phyloP scores from a whole-genome alignment of 2,888 invertebrate genomes.

The Nephrotoma appendiculata region DNA sequence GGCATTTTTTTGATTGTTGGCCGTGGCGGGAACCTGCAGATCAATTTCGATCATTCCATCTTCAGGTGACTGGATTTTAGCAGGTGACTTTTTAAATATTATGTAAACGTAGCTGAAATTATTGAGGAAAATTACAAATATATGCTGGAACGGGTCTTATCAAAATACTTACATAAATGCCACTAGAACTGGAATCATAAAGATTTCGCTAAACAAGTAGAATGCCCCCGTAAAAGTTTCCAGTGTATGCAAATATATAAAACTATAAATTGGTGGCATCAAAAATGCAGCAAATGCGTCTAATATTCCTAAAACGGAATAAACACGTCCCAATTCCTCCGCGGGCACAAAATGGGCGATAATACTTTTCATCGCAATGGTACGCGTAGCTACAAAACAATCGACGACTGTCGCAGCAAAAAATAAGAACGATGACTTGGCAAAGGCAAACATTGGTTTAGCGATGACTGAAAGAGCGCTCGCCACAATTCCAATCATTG shows the following conservation, averaged over 20 bases:
- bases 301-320: slow-evolving; percentile 27
- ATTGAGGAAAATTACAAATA: not conserved
- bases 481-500: slow-evolving; percentile 27
- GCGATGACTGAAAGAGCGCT: slow-evolving; percentile 25
- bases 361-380: slow-evolving; percentile 29
- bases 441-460: slow-evolving; percentile 25
- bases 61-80: not conserved
- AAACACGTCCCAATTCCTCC: slow-evolving; percentile 24
- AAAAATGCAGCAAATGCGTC: slow-evolving; percentile 28
- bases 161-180: slow-evolving; percentile 25
- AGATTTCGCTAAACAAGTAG: slow-evolving; percentile 28
- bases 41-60: slow-evolving; percentile 2
- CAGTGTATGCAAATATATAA: slow-evolving; percentile 24
- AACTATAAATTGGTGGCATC: slow-evolving; percentile 28
- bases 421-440: slow-evolving; percentile 21
- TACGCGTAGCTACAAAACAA: slow-evolving; percentile 26
- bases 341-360: slow-evolving; percentile 27
- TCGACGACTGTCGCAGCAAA: slow-evolving; percentile 26
- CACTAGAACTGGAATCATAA: slow-evolving; percentile 27
- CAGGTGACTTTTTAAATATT: not conserved
- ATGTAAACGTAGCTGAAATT: not conserved
- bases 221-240: slow-evolving; percentile 30
- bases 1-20: not conserved
- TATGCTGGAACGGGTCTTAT: not conserved
- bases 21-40: not conserved